phyloP scores from a whole-genome alignment of 2,797 vertebrate genomes.

The Siniperca scherzeri region DNA sequence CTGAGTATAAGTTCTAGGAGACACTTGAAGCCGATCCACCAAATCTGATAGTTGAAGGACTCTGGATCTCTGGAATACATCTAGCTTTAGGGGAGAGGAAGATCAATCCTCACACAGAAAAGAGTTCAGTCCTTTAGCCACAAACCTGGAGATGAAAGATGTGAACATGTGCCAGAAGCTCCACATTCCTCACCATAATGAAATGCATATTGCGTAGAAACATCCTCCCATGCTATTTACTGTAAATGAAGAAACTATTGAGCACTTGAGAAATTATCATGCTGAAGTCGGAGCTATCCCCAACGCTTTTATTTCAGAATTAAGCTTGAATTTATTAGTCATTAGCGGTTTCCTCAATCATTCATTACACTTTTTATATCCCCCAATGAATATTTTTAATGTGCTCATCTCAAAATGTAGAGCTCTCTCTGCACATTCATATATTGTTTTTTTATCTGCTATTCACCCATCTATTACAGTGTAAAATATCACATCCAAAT shows the following conservation, averaged over 20 bases:
- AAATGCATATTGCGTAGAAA: slow-evolving; percentile 40
- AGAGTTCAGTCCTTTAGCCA: neutral
- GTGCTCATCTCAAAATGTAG: slow-evolving; percentile 26
- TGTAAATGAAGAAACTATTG: slow-evolving; percentile 38
- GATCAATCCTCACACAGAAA: neutral
- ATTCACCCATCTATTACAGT: slow-evolving; percentile 19
- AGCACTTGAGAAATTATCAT: slow-evolving; percentile 37
- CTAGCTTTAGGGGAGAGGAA: neutral
- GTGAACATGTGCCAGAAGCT: slow-evolving; percentile 16
- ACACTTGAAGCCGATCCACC: neutral
- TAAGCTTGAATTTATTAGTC: slow-evolving; percentile 56
- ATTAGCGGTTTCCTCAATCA: slow-evolving; percentile 48
- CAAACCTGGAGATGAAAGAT: slow-evolving; percentile 40
- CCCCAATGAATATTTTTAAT: slow-evolving; percentile 47
- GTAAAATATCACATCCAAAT: slow-evolving; percentile 24
- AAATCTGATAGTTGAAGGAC: neutral
- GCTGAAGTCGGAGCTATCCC: neutral
- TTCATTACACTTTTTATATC: slow-evolving; percentile 55
- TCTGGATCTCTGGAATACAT: neutral
- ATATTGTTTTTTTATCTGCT: slow-evolving; percentile 16
- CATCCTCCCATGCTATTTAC: slow-evolving; percentile 33
- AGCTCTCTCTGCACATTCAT: slow-evolving; percentile 28
- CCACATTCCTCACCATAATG: slow-evolving; percentile 19
- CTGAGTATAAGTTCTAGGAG: neutral
- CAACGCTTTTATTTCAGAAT: slow-evolving; percentile 43